These are phyloP conservation scores for Dinocampus coccinellae DNA, from an alignment of 2,888 invertebrate species.

Conservation along the genomic window DNA sequence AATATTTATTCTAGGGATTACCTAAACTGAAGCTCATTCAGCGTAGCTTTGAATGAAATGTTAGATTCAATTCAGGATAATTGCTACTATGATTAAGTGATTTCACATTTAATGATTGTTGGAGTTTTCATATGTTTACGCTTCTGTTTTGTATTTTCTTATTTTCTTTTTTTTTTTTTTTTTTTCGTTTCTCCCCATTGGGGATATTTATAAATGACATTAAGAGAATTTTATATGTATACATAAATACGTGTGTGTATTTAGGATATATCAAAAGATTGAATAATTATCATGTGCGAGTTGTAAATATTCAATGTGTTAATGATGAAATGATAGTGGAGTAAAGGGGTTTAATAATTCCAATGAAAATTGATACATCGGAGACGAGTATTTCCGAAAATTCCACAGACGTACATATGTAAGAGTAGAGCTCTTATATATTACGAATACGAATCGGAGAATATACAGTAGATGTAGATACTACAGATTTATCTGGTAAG, in stretches of 20 bases:
- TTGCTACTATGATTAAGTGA: constrained; percentile 10
- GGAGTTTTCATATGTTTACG: background rate
- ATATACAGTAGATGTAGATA: constrained; percentile 9
- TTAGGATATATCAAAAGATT: background rate
- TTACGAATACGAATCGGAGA: no score
- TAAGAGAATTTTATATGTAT: background rate
- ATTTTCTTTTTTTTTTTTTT: background rate
- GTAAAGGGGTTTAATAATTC: background rate
- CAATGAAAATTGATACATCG: constrained; percentile 11
- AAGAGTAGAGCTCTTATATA: no score
- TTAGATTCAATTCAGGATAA: constrained; percentile 14
- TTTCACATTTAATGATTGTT: constrained; percentile 8
- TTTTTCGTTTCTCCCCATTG: background rate
- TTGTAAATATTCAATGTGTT: constrained; percentile 30
- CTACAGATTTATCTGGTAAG: constrained; percentile 11
- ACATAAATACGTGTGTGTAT: background rate
- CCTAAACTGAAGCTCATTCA: constrained; percentile 11
- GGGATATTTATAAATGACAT: background rate
- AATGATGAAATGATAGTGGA: constrained; percentile 1
- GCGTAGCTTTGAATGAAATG: constrained; percentile 6
- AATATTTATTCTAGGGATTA: constrained; percentile 29
- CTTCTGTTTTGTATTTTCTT: no score
- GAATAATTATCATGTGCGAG: constrained; percentile 25
- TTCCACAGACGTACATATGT: background rate
- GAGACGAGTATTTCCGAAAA: constrained; percentile 8